A percentile compares a stretch with the other conserved stretches of the same genome.
phyloP scores from a whole-genome alignment of 2,888 invertebrate species.

The Aphidoletes aphidimyza region DNA sequence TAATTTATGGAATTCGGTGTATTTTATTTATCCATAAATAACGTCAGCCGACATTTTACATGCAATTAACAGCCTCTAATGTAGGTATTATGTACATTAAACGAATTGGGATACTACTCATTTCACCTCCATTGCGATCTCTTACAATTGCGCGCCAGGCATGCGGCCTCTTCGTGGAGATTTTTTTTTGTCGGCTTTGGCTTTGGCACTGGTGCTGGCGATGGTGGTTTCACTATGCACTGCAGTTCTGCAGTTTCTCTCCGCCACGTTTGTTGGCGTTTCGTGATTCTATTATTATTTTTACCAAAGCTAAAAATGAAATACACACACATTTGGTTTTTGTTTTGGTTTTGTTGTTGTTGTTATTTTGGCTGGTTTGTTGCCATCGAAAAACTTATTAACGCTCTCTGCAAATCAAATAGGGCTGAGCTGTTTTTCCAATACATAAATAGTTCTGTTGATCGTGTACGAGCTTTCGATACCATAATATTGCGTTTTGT shows the following conservation, averaged over 20 bases:
- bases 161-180: background rate
- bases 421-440: background rate
- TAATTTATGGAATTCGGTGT: constrained; percentile 46
- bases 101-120: constrained; percentile 7
- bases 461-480: too few species aligned
- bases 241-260: background rate
- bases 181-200: background rate
- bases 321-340: too few species aligned
- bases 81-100: constrained; percentile 34
- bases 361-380: background rate
- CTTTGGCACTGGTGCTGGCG: background rate
- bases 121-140: background rate
- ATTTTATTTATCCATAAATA: constrained; percentile 46
- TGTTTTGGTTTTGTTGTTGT: too few species aligned
- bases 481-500: too few species aligned
- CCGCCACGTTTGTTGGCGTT: background rate
- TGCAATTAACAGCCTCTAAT: constrained; percentile 44
- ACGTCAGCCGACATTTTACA: constrained; percentile 30
- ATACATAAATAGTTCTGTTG: background rate
- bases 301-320: background rate
- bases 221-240: too few species aligned
- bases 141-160: background rate
- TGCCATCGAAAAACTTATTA: background rate
- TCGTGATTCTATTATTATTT: constrained; percentile 46
- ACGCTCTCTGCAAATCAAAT: constrained; percentile 44